Evolutionary conservation across 64 coral and sea anemone genomes (phyloP).

Genomic region (Montipora foliosa): DNA sequence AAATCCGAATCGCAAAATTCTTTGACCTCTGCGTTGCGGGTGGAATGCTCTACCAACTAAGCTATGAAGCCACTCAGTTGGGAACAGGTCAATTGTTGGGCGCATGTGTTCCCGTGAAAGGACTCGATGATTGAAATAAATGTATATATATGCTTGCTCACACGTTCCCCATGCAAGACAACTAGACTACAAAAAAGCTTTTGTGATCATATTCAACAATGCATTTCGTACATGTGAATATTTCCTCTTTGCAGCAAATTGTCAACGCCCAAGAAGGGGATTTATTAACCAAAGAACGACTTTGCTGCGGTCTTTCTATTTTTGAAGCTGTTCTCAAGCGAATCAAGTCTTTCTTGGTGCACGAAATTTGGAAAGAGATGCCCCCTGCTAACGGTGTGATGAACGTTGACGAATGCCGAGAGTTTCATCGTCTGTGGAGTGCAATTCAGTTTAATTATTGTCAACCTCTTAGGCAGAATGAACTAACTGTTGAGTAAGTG

Average conservation of each 20-base stretch:
- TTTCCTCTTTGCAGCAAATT: slow-evolving; percentile 81
- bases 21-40: too few species aligned
- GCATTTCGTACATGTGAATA: not conserved
- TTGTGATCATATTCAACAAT: too few species aligned
- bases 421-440: slow-evolving; percentile 96
- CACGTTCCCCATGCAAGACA: too few species aligned
- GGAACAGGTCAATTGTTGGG: too few species aligned
- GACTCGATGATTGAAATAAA: too few species aligned
- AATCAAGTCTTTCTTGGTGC: slow-evolving; percentile 79
- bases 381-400: slow-evolving; percentile 84
- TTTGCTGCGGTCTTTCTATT: slow-evolving; percentile 95
- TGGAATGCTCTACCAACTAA: too few species aligned
- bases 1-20: too few species aligned
- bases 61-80: too few species aligned
- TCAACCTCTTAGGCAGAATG: slow-evolving; percentile 81
- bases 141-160: too few species aligned
- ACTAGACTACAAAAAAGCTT: too few species aligned
- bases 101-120: too few species aligned
- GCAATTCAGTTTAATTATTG: slow-evolving; percentile 97
- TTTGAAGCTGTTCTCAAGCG: slow-evolving; percentile 92
- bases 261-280: slow-evolving; percentile 94
- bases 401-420: slow-evolving; percentile 92
- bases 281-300: slow-evolving; percentile 93
- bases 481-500: slow-evolving; percentile 97
- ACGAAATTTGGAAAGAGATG: slow-evolving; percentile 86